phyloP scores from a whole-genome alignment of 2,797 vertebrate species.

The Holocentrus rufus region DNA sequence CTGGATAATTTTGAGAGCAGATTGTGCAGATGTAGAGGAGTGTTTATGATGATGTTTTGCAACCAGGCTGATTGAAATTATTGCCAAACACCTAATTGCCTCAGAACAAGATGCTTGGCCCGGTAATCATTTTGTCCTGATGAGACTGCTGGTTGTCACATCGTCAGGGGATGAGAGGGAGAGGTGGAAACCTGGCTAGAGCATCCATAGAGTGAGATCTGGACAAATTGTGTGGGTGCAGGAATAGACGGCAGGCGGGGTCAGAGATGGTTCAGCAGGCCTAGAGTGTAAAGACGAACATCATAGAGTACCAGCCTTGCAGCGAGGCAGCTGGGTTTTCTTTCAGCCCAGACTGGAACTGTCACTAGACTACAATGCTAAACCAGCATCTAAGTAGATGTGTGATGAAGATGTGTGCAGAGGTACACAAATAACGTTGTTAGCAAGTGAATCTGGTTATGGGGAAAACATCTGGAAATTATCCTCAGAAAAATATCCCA shows the following conservation, averaged over 20 bases:
- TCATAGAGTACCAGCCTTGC: conserved; percentile 8
- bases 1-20: conserved; percentile 30
- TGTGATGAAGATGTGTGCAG: too few species aligned
- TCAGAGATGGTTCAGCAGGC: conserved; percentile 7
- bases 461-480: too few species aligned
- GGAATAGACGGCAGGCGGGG: not conserved
- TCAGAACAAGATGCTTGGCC: not conserved
- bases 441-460: too few species aligned
- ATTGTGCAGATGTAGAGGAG: conserved; percentile 53
- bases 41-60: conserved; percentile 51
- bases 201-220: conserved; percentile 10
- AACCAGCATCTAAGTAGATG: not conserved
- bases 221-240: conserved; percentile 11
- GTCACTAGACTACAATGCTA: not conserved
- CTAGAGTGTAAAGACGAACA: conserved; percentile 8
- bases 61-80: conserved; percentile 48
- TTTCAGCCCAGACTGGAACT: not conserved
- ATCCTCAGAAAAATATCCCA: too few species aligned
- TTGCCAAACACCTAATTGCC: conserved; percentile 45
- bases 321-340: conserved; percentile 7
- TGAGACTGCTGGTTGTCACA: conserved; percentile 17
- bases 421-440: too few species aligned
- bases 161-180: not conserved
- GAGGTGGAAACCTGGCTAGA: not conserved
- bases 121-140: conserved; percentile 33